These are phyloP conservation scores for Himalopsyche tibetana DNA, from an alignment of 2,888 invertebrate genomes.

Conservation along the genomic window DNA sequence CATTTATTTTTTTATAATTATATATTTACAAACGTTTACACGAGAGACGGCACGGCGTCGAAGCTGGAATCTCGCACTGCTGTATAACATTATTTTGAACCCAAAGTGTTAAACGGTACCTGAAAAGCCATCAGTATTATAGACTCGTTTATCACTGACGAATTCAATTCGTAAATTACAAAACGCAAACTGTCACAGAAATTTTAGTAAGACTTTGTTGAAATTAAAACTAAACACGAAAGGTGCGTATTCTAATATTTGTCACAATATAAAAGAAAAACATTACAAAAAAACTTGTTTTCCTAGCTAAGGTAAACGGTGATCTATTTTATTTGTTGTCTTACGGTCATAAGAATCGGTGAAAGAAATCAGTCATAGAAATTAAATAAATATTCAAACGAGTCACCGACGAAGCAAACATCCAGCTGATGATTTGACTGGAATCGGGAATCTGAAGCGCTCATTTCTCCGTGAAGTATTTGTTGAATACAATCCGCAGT, in stretches of 20 bases:
- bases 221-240: background rate
- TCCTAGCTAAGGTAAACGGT: background rate
- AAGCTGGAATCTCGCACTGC: constrained; percentile 52
- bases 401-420: background rate
- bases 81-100: background rate
- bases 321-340: constrained; percentile 23
- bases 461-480: background rate
- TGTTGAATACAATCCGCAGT: background rate
- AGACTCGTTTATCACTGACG: background rate
- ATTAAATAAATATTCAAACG: background rate
- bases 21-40: constrained; percentile 50
- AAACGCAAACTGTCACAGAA: background rate
- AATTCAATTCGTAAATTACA: background rate
- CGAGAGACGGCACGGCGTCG: constrained; percentile 44
- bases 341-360: constrained; percentile 31
- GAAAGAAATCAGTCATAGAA: constrained; percentile 42
- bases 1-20: constrained; percentile 41
- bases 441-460: background rate
- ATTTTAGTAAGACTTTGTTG: background rate
- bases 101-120: background rate
- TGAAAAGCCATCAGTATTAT: background rate
- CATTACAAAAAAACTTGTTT: background rate
- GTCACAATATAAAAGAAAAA: background rate
- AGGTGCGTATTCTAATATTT: background rate
- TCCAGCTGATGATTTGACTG: background rate